Percentiles rank a stretch among this genome's conserved stretches.
phyloP scores from a whole-genome alignment of 2,797 vertebrate genomes.

The Tangara arthus region DNA sequence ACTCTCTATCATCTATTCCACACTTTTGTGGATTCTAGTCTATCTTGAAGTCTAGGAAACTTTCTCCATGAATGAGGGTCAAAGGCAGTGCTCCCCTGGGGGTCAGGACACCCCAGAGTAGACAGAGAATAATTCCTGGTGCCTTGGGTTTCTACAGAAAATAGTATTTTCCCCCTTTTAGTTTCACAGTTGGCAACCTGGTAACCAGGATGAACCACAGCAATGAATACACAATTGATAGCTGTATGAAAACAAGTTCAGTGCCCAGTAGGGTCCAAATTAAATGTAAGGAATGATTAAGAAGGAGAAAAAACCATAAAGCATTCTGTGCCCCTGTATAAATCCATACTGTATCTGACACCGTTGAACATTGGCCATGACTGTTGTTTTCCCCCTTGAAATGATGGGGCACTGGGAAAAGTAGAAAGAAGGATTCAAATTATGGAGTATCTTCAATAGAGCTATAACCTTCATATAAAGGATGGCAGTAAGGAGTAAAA shows the following conservation, averaged over 20 bases:
- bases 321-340: not conserved
- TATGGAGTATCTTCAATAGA: not conserved
- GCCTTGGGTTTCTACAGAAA: not conserved
- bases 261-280: not conserved
- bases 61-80: not conserved
- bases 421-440: not conserved
- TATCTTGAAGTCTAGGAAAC: too few relatives aligned
- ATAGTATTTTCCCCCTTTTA: not conserved
- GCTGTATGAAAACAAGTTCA: not conserved
- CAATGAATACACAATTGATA: not conserved
- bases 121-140: not conserved
- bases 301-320: not conserved
- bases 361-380: accelerated
- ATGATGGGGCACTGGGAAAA: not conserved
- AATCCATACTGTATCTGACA: not conserved
- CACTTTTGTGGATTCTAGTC: too few relatives aligned
- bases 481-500: not conserved
- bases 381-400: not conserved
- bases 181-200: not conserved
- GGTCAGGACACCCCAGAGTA: not conserved
- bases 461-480: not conserved
- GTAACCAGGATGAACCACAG: not conserved
- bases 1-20: too few relatives aligned
- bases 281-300: not conserved
- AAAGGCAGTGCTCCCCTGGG: not conserved